Evolutionary conservation across 2,797 vertebrate species (phyloP), one percentile per base, ranked within the genome.

Genomic region (Eleutherodactylus coqui): DNA sequence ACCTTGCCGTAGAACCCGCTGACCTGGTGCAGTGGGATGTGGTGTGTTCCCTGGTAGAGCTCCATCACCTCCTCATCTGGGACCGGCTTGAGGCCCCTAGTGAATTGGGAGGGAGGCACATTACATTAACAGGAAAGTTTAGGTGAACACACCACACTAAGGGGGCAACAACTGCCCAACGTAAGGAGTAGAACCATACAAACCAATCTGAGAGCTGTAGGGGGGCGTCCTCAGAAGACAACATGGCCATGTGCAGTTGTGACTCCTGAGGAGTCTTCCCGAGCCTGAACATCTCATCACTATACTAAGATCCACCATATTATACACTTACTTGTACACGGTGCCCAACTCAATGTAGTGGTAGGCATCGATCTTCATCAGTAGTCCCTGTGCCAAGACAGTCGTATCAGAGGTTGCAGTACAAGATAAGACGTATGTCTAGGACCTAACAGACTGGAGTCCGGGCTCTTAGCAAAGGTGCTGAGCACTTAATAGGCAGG

Each of bases 1-100:
- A 96, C 96, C 95, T 96, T 97, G 87, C 96, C 96, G 82, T 97
- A 97, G 92, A 97, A 97, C 70, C 95, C 96, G 79, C 95, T 96
- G 91, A 95, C 95, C 91, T 95, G 94, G 78, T 95, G 91, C 32
- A 97, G 92, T 2, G 96, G 96, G 77, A 97, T 88, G 55, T 97
- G 96, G 86, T 89, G 94, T 5, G 95, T 96, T 19, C 96, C 96
- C 0, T 95, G 93, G n/a, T 93, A 96, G 41, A 96, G 91, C 79
- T 92, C 82, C 85, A 94, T 91, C 49, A 97, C 93, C 77, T 96
- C 95, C 32, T 97, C 95, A 24, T 96, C 95, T 14, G 95, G 92
- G 60, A 96, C 82, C 16, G 96, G 94, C 38, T 89, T 94, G 90
- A 96, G 89, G 43, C 96, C 96, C 85, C 96, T 97, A 88, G 1